Percentiles rank a stretch among this genome's conserved stretches.
These are phyloP conservation scores for Saccostrea glomerata DNA, from an alignment of 1,140 invertebrate genomes.

Conservation along the genomic window DNA sequence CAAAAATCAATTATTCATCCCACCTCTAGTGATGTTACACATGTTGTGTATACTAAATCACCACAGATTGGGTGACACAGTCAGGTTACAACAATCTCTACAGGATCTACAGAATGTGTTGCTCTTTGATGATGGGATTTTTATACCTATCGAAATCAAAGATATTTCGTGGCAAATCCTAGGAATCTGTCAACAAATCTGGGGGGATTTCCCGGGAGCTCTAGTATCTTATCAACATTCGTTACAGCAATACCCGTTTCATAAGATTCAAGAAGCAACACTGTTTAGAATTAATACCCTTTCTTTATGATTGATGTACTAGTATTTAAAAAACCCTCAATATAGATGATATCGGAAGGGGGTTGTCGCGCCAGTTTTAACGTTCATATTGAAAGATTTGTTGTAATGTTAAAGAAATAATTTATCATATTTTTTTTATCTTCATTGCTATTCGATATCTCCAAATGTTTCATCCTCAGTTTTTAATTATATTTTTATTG, in stretches of 20 bases:
- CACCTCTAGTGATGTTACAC: background rate
- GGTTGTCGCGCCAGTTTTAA: too few species aligned
- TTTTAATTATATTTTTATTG: too few species aligned
- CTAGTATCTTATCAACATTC: background rate
- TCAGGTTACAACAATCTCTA: background rate
- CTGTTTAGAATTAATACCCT: too few species aligned
- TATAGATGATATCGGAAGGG: too few species aligned
- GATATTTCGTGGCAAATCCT: constrained; percentile 2
- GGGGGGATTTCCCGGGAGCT: background rate
- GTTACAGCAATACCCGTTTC: background rate
- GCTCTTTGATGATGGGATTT: background rate
- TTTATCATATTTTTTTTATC: too few species aligned
- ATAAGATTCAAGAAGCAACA: background rate
- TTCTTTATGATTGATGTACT: too few species aligned
- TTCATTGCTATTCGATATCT: too few species aligned
- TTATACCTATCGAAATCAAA: background rate
- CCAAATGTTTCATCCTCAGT: too few species aligned
- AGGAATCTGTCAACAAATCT: constrained; percentile 5
- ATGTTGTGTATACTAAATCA: background rate
- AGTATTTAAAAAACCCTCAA: too few species aligned
- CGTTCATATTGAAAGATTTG: too few species aligned
- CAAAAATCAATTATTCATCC: background rate
- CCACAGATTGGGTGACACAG: background rate
- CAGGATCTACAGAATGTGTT: background rate
- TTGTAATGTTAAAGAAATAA: too few species aligned